Percentiles rank a stretch among this genome's conserved stretches.
Evolutionary conservation across 2,113 vertebrate species (phyloP).

Genomic region (Pitta sordida): DNA sequence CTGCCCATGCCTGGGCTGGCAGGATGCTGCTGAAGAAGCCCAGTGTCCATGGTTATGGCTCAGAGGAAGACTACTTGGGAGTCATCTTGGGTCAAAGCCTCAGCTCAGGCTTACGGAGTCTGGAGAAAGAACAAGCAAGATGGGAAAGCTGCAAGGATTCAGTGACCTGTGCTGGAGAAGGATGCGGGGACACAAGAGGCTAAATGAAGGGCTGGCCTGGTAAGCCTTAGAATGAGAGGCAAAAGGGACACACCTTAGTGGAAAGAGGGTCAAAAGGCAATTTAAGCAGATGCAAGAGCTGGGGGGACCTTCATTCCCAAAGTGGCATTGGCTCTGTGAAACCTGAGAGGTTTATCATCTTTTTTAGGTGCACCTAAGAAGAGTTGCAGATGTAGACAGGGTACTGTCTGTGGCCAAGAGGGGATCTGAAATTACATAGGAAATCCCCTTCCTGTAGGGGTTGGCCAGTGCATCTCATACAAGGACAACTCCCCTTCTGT

Average conservation of each 20-base stretch:
- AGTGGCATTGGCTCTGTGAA: not conserved
- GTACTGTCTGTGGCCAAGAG: not conserved
- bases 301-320: not conserved
- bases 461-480: not conserved
- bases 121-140: not conserved
- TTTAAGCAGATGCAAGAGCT: not conserved
- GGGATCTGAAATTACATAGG: not conserved
- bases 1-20: not conserved
- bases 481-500: not conserved
- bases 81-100: not conserved
- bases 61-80: not conserved
- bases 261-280: not conserved
- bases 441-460: accelerated
- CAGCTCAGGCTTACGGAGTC: not conserved
- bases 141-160: not conserved
- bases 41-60: accelerated
- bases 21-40: not conserved
- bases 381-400: not conserved
- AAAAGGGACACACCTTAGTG: not conserved
- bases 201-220: not conserved
- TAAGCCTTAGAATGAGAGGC: not conserved
- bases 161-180: not conserved
- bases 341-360: not conserved
- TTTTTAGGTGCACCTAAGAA: not conserved
- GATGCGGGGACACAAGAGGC: not conserved